These are phyloP conservation scores for Pelecanus crispus DNA, from an alignment of 2,113 vertebrate genomes.

Conservation along the genomic window DNA sequence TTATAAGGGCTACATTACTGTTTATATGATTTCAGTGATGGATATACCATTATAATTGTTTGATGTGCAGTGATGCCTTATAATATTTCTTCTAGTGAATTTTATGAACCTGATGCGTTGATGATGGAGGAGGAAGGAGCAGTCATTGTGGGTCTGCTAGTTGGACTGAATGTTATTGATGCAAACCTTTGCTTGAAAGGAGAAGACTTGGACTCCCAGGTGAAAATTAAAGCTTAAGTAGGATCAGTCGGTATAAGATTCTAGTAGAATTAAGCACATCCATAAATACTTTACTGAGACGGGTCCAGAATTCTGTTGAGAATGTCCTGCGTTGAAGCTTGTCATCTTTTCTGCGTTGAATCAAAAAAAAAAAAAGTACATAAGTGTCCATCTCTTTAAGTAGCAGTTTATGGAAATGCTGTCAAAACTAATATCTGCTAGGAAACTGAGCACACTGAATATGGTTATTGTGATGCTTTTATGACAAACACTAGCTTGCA, in stretches of 20 bases:
- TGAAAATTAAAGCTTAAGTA: slow-evolving; percentile 52
- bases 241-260: neutral
- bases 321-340: neutral
- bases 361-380: neutral
- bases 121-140: slow-evolving; percentile 95
- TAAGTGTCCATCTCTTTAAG: neutral
- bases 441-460: neutral
- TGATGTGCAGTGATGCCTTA: neutral
- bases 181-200: slow-evolving; percentile 98
- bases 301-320: neutral
- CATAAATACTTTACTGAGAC: neutral
- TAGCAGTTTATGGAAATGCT: neutral
- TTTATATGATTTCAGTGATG: neutral
- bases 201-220: slow-evolving; percentile 97
- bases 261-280: neutral
- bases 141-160: slow-evolving; percentile 91
- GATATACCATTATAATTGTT: neutral
- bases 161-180: slow-evolving; percentile 96
- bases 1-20: neutral
- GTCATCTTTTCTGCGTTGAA: neutral
- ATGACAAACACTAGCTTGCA: neutral
- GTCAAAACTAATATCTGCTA: neutral
- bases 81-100: slow-evolving; percentile 79
- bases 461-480: neutral
- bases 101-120: slow-evolving; percentile 90